phyloP scores from a whole-genome alignment of 2,888 invertebrate genomes.

The Drosophila acutilabella region DNA sequence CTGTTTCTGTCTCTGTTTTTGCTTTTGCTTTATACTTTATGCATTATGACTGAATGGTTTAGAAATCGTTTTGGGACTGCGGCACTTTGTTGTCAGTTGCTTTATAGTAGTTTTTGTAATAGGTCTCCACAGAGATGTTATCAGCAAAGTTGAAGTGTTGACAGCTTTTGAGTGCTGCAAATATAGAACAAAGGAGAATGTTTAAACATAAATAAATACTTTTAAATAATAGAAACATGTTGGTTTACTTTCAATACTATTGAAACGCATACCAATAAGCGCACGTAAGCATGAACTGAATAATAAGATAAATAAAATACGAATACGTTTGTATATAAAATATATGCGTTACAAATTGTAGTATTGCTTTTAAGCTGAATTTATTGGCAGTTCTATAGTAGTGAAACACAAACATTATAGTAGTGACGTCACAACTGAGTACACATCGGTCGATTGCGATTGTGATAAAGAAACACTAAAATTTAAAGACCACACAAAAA shows the following conservation, averaged over 20 bases:
- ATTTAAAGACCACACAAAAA: constrained; percentile 17
- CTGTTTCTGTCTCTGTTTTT: constrained; percentile 18
- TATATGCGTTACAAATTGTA: not conserved
- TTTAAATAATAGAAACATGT: not conserved
- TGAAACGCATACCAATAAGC: not conserved
- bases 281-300: too few relatives aligned
- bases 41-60: constrained; percentile 69
- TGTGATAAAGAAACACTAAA: not conserved
- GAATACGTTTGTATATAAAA: not conserved
- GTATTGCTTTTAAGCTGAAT: not conserved
- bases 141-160: constrained; percentile 56
- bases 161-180: constrained; percentile 45
- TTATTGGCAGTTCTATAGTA: not conserved
- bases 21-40: constrained; percentile 39
- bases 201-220: constrained; percentile 28
- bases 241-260: not conserved
- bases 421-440: constrained; percentile 29
- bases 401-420: not conserved
- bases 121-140: constrained; percentile 61
- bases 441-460: not conserved
- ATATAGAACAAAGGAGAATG: constrained; percentile 51
- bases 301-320: not conserved
- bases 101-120: constrained; percentile 56
- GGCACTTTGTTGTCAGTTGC: constrained; percentile 63
- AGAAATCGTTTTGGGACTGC: constrained; percentile 72